Evolutionary conservation across 2,113 vertebrate genomes (phyloP).

Genomic region (Phrynocephalus versicolor): DNA sequence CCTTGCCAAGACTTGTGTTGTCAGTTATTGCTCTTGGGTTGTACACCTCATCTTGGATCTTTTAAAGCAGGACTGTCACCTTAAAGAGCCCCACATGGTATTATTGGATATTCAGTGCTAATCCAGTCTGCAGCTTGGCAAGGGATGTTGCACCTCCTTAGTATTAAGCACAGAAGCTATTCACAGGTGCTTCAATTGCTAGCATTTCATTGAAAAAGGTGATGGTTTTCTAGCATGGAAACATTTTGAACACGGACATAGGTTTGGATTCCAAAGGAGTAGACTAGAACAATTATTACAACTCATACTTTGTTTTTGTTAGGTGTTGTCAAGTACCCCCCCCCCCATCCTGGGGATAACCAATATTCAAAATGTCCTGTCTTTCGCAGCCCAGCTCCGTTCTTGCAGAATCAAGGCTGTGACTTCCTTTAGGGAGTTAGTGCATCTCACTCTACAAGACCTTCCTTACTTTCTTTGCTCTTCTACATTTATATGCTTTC

Average conservation of each 20-base stretch:
- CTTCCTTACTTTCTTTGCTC: too few relatives aligned
- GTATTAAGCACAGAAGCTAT: constrained; percentile 30
- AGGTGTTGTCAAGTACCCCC: too few relatives aligned
- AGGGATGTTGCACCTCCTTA: constrained; percentile 36
- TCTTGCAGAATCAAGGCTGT: too few relatives aligned
- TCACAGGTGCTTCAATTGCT: not conserved
- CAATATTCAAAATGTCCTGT: not conserved
- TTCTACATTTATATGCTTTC: not conserved
- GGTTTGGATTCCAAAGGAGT: not conserved
- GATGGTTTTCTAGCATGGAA: not conserved
- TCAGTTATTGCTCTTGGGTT: constrained; percentile 15
- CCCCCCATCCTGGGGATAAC: too few relatives aligned
- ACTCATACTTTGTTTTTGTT: too few relatives aligned
- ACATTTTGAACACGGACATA: not conserved
- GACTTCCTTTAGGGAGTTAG: too few relatives aligned
- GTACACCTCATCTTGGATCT: constrained; percentile 38
- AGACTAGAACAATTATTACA: not conserved
- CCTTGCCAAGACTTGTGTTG: not conserved
- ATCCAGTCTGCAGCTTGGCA: constrained; percentile 53
- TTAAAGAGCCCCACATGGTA: constrained; percentile 40
- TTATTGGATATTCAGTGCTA: constrained; percentile 54
- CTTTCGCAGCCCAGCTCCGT: too few relatives aligned
- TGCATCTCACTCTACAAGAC: too few relatives aligned
- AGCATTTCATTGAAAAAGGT: not conserved
- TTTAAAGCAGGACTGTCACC: constrained; percentile 50